Conservation (phyloP, 1,140 invertebrate species). For the Bombus sibiricus region DNA sequence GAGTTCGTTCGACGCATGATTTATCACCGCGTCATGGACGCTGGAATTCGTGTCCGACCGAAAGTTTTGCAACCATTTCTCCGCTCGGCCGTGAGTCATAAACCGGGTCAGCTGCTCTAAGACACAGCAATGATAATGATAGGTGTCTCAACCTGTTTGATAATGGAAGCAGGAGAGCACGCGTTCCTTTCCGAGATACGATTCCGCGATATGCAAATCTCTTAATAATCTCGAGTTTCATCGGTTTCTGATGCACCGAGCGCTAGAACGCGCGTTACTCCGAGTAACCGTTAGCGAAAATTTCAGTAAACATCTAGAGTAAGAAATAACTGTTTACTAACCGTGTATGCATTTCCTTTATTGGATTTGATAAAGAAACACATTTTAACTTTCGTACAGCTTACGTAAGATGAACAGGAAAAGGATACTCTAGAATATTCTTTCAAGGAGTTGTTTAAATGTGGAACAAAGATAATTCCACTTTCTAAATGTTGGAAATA, state of each 20-base stretch:
- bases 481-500: too few relatives aligned
- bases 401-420: too few relatives aligned
- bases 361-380: too few relatives aligned
- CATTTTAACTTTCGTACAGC: too few relatives aligned
- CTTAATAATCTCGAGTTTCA: conserved; percentile 27
- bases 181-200: conserved; percentile 3
- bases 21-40: neutral
- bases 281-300: neutral
- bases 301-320: neutral
- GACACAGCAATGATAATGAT: conserved; percentile 19
- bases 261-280: neutral
- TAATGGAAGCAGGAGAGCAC: conserved; percentile 23
- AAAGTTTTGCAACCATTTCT: conserved; percentile 12
- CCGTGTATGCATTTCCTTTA: neutral
- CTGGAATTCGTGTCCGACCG: neutral
- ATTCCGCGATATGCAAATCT: conserved; percentile 28
- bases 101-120: conserved; percentile 21
- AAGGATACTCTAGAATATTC: too few relatives aligned
- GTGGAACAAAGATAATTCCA: too few relatives aligned
- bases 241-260: conserved; percentile 8
- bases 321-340: neutral
- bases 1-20: neutral
- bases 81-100: conserved; percentile 15
- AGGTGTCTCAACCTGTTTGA: conserved; percentile 21
- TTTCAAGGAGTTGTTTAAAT: too few relatives aligned